phyloP scores from a whole-genome alignment of 1,140 invertebrate species.

The Psilanteris sp. region DNA sequence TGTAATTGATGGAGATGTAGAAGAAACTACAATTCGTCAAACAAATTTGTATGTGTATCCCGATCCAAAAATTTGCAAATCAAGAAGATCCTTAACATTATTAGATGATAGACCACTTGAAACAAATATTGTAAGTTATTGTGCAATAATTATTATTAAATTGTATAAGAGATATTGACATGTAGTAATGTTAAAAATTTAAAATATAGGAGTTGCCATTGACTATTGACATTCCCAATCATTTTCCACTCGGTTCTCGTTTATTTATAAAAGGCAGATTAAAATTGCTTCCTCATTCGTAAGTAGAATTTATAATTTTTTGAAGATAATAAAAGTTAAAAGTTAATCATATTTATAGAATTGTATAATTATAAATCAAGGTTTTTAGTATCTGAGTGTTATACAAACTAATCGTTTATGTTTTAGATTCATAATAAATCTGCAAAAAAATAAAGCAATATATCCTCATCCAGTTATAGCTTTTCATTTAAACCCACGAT shows the following conservation, averaged over 20 bases:
- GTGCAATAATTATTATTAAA: no score
- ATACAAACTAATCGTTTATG: not conserved
- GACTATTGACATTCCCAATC: slow-evolving; percentile 74
- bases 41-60: slow-evolving; percentile 77
- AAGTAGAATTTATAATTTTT: no score
- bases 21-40: slow-evolving; percentile 77
- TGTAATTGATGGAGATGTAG: slow-evolving; percentile 83
- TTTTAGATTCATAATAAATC: slow-evolving; percentile 84
- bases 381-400: no score
- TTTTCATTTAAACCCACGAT: slow-evolving; percentile 85
- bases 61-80: slow-evolving; percentile 74
- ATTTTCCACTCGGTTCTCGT: slow-evolving; percentile 78
- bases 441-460: slow-evolving; percentile 82
- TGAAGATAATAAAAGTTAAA: no score
- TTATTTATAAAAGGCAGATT: slow-evolving; percentile 82
- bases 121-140: slow-evolving; percentile 70
- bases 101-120: slow-evolving; percentile 63
- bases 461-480: slow-evolving; percentile 84
- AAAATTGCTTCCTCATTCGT: slow-evolving; percentile 83
- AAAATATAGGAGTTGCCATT: slow-evolving; percentile 73
- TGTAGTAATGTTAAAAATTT: no score
- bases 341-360: not conserved
- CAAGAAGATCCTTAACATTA: slow-evolving; percentile 63
- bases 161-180: no score
- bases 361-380: no score